Conservation (phyloP, 2,113 vertebrate species). For the Ceyx cyanopectus region DNA sequence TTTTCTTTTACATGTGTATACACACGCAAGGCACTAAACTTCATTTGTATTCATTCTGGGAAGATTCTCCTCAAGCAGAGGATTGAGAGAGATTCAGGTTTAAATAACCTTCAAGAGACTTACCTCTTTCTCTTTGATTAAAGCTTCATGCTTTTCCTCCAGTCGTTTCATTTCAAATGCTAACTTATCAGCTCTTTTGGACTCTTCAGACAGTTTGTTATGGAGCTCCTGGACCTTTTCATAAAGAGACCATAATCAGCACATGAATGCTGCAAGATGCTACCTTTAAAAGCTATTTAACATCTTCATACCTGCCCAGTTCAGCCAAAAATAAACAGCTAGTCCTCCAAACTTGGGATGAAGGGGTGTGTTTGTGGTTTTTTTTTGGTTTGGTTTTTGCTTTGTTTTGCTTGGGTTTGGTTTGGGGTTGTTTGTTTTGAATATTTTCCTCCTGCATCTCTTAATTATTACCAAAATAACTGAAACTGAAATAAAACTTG, state of each 20-base stretch:
- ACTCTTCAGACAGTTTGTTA: constrained; percentile 90
- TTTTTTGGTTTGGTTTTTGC: neutral
- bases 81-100: neutral
- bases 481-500: neutral
- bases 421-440: neutral
- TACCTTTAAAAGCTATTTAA: neutral
- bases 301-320: neutral
- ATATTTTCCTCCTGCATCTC: neutral
- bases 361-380: rapidly evolving
- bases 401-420: neutral
- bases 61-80: neutral
- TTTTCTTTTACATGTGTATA: neutral
- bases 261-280: neutral
- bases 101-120: neutral
- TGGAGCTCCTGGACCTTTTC: constrained; percentile 94
- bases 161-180: constrained; percentile 92
- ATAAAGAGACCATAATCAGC: neutral
- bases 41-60: neutral
- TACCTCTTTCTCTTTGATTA: constrained; percentile 96
- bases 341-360: neutral
- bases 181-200: constrained; percentile 91
- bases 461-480: neutral
- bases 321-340: neutral
- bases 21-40: rapidly evolving
- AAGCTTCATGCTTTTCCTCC: constrained; percentile 91